phyloP scores from a whole-genome alignment of 2,888 invertebrate species.

The Mesorhabditis belari region DNA sequence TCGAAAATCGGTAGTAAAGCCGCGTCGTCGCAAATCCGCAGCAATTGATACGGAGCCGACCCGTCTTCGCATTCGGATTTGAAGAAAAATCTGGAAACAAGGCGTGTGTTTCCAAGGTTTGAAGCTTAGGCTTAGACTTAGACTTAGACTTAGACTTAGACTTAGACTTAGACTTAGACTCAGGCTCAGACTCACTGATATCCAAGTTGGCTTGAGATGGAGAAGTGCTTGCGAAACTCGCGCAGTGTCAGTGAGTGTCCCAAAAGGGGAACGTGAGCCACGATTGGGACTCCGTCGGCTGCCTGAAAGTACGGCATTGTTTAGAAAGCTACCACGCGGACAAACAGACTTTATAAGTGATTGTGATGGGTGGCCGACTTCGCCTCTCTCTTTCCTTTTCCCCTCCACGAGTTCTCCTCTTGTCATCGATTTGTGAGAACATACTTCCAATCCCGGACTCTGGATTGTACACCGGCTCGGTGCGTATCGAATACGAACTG shows the following conservation, averaged over 20 bases:
- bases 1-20: slow-evolving; percentile 28
- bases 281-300: slow-evolving; percentile 35
- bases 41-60: slow-evolving; percentile 34
- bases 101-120: too few species aligned
- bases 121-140: too few species aligned
- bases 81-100: slow-evolving; percentile 35
- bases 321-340: too few species aligned
- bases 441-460: background rate
- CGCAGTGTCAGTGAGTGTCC: slow-evolving; percentile 26
- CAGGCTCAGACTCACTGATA: too few species aligned
- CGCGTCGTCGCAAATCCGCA: slow-evolving; percentile 24
- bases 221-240: slow-evolving; percentile 37
- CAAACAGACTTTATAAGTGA: background rate
- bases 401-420: background rate
- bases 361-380: background rate
- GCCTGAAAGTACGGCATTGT: slow-evolving; percentile 10
- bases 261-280: slow-evolving; percentile 34
- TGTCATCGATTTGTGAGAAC: background rate
- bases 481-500: background rate
- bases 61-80: slow-evolving; percentile 36
- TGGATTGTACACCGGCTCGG: background rate
- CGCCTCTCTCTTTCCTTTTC: background rate
- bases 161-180: too few species aligned
- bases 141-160: too few species aligned
- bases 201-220: slow-evolving; percentile 23